Evolutionary conservation across 2,113 vertebrate species (phyloP).

Genomic region (Stictonetta naevosa): DNA sequence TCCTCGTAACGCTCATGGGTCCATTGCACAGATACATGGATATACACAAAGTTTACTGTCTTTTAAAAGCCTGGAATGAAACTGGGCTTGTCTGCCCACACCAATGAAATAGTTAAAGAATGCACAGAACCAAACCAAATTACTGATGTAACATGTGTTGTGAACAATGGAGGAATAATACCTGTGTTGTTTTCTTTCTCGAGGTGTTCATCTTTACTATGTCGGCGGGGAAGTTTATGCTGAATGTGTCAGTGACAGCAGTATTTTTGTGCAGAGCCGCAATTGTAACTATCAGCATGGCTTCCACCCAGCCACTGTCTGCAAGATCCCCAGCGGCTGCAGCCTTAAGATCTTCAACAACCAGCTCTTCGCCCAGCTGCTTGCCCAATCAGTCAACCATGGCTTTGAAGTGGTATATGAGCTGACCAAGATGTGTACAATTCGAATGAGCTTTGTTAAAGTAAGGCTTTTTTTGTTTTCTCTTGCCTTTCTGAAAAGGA

Average conservation of each 20-base stretch:
- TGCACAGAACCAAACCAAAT: background rate
- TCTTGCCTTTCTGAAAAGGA: background rate
- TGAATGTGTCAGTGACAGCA: slow-evolving; percentile 97
- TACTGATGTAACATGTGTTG: background rate
- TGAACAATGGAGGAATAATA: background rate
- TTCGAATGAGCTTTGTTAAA: slow-evolving; percentile 98
- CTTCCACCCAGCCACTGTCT: slow-evolving; percentile 95
- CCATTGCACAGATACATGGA: background rate
- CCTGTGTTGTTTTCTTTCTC: background rate
- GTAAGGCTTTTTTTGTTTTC: slow-evolving; percentile 72
- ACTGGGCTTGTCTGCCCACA: background rate
- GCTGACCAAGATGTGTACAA: slow-evolving; percentile 98
- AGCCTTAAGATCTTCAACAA: slow-evolving; percentile 99
- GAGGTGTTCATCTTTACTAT: slow-evolving; percentile 95
- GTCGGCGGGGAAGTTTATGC: slow-evolving; percentile 96
- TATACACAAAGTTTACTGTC: background rate
- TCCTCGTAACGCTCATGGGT: background rate
- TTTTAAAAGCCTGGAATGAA: background rate
- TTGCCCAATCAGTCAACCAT: slow-evolving; percentile 95
- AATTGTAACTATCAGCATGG: slow-evolving; percentile 99
- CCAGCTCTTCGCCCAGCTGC: slow-evolving; percentile 95
- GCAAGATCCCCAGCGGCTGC: slow-evolving; percentile 98
- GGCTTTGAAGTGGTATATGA: slow-evolving; percentile 98
- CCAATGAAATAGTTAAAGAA: background rate
- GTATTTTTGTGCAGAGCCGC: slow-evolving; percentile 98